A percentile compares a stretch with the other conserved stretches of the same genome.
phyloP scores from a whole-genome alignment of 2,113 vertebrate genomes.

The Canis aureus region DNA sequence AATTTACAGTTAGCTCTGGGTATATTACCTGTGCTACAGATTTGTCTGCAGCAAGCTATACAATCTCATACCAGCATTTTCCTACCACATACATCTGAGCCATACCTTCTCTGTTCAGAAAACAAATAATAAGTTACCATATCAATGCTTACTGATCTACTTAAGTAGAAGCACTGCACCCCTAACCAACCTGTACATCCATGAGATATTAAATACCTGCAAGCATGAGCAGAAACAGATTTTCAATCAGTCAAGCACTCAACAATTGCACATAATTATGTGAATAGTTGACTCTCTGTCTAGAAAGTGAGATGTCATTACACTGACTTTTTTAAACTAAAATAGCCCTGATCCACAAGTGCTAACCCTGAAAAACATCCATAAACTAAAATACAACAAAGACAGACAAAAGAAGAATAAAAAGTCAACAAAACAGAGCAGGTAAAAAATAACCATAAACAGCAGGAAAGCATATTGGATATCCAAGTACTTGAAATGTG shows the following conservation, averaged over 20 bases:
- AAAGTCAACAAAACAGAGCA: slow-evolving; percentile 6
- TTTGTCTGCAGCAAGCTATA: background rate
- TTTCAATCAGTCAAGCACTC: background rate
- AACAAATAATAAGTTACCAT: background rate
- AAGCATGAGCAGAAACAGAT: background rate
- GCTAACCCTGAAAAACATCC: background rate
- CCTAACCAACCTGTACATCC: background rate
- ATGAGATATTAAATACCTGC: background rate
- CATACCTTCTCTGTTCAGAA: background rate
- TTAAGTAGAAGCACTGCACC: background rate
- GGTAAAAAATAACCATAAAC: background rate
- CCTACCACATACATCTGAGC: background rate
- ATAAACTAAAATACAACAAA: slow-evolving; percentile 11
- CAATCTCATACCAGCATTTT: background rate
- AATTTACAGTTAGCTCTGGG: background rate
- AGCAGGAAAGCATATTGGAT: background rate
- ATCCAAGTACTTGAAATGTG: background rate
- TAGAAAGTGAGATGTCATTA: background rate
- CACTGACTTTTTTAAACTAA: background rate
- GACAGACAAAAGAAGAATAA: background rate
- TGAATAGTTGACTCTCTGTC: background rate
- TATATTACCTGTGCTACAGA: background rate
- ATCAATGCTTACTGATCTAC: background rate
- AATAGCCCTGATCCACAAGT: background rate
- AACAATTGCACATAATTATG: background rate